These are phyloP conservation scores for Aplocera efformata DNA, from an alignment of 2,888 invertebrate species.

Conservation along the genomic window DNA sequence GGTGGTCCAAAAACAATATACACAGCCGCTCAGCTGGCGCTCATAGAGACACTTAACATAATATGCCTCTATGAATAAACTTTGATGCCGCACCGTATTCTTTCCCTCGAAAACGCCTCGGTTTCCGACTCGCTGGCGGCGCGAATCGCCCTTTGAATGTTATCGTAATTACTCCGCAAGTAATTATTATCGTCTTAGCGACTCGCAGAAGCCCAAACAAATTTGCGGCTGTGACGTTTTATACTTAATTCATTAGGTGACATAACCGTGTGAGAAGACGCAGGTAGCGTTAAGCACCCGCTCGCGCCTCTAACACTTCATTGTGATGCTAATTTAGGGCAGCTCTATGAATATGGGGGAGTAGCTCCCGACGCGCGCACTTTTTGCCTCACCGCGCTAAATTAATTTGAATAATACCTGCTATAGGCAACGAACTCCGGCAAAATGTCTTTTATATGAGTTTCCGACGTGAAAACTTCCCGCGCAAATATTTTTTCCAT, in stretches of 20 bases:
- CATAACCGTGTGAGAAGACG: conserved; percentile 67
- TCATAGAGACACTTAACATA: conserved; percentile 57
- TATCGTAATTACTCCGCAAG: conserved; percentile 23
- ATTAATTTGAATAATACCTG: conserved; percentile 78
- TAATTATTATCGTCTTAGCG: conserved; percentile 46
- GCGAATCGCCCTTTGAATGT: conserved; percentile 19
- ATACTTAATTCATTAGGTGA: conserved; percentile 71
- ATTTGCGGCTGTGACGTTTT: conserved; percentile 61
- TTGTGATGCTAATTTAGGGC: conserved; percentile 79
- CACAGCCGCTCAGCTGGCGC: conserved; percentile 57
- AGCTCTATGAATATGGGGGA: conserved; percentile 75
- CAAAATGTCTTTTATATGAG: conserved; percentile 74
- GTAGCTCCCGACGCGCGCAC: conserved; percentile 63
- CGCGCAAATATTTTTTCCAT: conserved; percentile 52
- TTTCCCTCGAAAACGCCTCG: conserved; percentile 22
- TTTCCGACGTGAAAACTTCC: conserved; percentile 62
- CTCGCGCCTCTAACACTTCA: conserved; percentile 71
- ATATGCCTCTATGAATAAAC: conserved; percentile 52
- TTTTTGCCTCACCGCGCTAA: conserved; percentile 75
- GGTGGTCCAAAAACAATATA: conserved; percentile 76
- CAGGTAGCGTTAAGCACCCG: conserved; percentile 69
- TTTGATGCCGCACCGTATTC: conserved; percentile 34
- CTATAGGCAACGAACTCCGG: conserved; percentile 67
- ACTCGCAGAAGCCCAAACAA: conserved; percentile 54
- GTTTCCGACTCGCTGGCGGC: conserved; percentile 26